Base-by-base conservation (phyloP, 2,888 invertebrate genomes). In the Orthosia cruda region DNA sequence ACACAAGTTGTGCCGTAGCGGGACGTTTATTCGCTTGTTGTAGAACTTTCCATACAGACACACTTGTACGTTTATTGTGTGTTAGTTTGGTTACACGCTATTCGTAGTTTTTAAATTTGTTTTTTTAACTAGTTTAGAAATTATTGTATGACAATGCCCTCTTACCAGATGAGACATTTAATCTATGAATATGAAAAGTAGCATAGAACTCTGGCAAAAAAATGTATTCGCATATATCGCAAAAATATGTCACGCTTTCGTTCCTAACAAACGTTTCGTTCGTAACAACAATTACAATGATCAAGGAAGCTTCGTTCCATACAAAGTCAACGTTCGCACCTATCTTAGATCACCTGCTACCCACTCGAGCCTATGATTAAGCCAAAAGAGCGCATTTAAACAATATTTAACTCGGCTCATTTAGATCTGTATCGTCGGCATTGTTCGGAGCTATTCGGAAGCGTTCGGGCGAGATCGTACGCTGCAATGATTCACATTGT, bases 11-110 rank as follows among this genome's bases (percentile, higher is more conserved):
- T 86, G 85, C 86, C 77, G 87, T 90, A 84, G 89, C 84, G 91
- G 90, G 90, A 91, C 91, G 90, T 92, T 92, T 90, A 91, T 91
- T 80, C 87, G 90, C 87, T 89, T 91, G 91, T 89, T 89, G 80
- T 85, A 70, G 47, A 89, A 89, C 89, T 90, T 87, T 85, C 62
- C 62, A 23, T 84, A 62, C 68, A 47, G 71, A 70, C 84, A 80
- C 77, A 84, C 81, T 90, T 81, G 87, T 90, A 86, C 85, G 75
- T 80, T 88, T 89, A 91, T 88, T 87, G 85, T 74, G 77, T 77
- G 73, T 76, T 85, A 72, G 81, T 85, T 81, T 63, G 15, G 73
- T 69, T 59, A 49, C 50, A 75, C 52, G 52, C 52, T 20, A 58
- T 70, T 62, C 59, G 20, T 66, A 40, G 11, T 45, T 57, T 63